Base-by-base conservation (phyloP, 2,113 vertebrate genomes). In the Scomber scombrus region DNA sequence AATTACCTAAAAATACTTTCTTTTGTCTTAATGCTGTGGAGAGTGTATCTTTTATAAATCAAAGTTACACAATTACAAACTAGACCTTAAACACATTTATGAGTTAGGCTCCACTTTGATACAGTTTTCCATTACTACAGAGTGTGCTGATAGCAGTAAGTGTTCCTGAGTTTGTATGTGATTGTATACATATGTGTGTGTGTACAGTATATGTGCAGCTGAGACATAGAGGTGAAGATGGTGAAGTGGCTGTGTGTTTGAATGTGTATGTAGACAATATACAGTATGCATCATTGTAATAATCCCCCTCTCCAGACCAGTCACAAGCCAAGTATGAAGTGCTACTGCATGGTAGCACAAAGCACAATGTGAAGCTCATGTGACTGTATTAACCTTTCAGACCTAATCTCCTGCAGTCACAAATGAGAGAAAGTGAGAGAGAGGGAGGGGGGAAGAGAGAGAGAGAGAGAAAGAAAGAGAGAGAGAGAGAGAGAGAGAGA, bases 281-380 rank as follows among this genome's bases (percentile, higher is more conserved):
- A 69, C 65, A 70, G 46, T 51, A 62, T 70, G 45, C 18, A 78
- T 71, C 51, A 60, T 70, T 82, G 60, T 60, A 67, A 61, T 78
- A 85, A 89, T 82, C 82, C 66, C 71, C 34, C 68, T 89, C 62
- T 84, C 65, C 46, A 85, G 68, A 45, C 51, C 19, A 84, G 91
- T 93, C 93, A 93, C 91, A 93, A 89, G 92, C 80, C 63, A 51
- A 83, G 79, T 72, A 72, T 78, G 76, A 79, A 80, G 69, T 70
- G 75, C 88, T 81, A 64, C 85, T 91, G 87, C 89, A 83, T 89
- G 81, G 90, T 84, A 84, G 90, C 83, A 91, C 86, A 81, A 85
- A 89, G 84, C 90, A 87, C 89, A 92, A 83, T 69, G 88, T 92
- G 93, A 86, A 88, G 75, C 84, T 86, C 94, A 95, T 95, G 94